These are phyloP conservation scores for Mercenaria mercenaria DNA, from an alignment of 1,140 invertebrate genomes.

Conservation along the genomic window DNA sequence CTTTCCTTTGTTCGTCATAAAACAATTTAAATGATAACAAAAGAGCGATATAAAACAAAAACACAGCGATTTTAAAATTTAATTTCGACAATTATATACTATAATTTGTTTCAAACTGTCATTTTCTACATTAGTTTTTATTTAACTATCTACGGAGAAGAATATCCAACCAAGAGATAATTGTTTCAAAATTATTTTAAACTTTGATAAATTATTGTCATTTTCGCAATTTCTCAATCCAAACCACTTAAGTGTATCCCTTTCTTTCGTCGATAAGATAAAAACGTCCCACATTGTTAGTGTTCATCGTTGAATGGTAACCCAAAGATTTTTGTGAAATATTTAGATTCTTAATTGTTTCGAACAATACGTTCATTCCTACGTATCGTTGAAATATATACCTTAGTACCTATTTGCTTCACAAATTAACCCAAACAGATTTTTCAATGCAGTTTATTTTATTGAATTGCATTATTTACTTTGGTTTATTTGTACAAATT, in stretches of 20 bases:
- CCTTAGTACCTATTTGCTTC: not conserved
- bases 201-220: constrained; percentile 13
- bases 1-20: too few relatives aligned
- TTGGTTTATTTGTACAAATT: not conserved
- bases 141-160: not conserved
- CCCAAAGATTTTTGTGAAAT: constrained; percentile 6
- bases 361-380: constrained; percentile 16
- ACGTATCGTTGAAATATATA: not conserved
- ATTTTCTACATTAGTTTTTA: not conserved
- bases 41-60: too few relatives aligned
- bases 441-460: constrained; percentile 17
- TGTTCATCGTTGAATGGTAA: not conserved
- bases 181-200: constrained; percentile 6
- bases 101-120: too few relatives aligned
- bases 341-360: not conserved
- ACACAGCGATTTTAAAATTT: too few relatives aligned
- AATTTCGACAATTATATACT: too few relatives aligned
- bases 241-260: not conserved
- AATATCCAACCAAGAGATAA: not conserved
- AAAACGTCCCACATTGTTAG: not conserved
- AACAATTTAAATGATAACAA: too few relatives aligned
- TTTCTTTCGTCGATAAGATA: not conserved
- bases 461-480: constrained; percentile 2
- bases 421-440: not conserved
- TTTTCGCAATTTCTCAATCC: not conserved